These are phyloP conservation scores for Epizoanthus stellaris DNA, from an alignment of 92 coral and sea anemone genomes.

Conservation along the genomic window DNA sequence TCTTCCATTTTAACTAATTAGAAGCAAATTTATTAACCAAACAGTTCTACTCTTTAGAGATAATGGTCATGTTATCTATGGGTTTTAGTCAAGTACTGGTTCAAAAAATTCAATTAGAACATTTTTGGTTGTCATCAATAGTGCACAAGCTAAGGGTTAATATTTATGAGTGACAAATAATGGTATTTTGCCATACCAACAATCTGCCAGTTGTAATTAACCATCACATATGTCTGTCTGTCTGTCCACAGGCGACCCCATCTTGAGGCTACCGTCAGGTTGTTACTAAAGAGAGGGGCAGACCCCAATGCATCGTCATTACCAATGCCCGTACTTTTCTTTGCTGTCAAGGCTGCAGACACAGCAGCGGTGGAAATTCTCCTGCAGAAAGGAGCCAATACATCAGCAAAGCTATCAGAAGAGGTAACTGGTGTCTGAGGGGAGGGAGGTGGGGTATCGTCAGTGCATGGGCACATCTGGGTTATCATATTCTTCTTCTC, in stretches of 20 bases:
- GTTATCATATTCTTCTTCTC: too few species aligned
- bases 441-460: background rate
- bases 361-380: constrained; percentile 95
- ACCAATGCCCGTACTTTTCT: constrained; percentile 99
- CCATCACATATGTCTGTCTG: background rate
- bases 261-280: constrained; percentile 95
- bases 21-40: too few species aligned
- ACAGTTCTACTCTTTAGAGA: too few species aligned
- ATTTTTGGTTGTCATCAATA: too few species aligned
- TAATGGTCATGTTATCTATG: too few species aligned
- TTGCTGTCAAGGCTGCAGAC: constrained; percentile 98
- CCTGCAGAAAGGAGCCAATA: constrained; percentile 91
- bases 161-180: too few species aligned
- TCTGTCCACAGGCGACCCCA: constrained; percentile 85
- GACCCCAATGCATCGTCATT: constrained; percentile 96
- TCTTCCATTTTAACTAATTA: too few species aligned
- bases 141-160: too few species aligned
- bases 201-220: background rate
- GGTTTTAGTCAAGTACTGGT: too few species aligned
- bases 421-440: constrained; percentile 49
- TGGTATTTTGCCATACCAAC: too few species aligned
- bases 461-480: too few species aligned
- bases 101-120: too few species aligned
- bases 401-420: constrained; percentile 87
- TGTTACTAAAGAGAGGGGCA: constrained; percentile 92